Percentiles rank a stretch among this genome's conserved stretches.
Evolutionary conservation across 2,888 invertebrate genomes (phyloP).

Genomic region (Drosophila mettleri): DNA sequence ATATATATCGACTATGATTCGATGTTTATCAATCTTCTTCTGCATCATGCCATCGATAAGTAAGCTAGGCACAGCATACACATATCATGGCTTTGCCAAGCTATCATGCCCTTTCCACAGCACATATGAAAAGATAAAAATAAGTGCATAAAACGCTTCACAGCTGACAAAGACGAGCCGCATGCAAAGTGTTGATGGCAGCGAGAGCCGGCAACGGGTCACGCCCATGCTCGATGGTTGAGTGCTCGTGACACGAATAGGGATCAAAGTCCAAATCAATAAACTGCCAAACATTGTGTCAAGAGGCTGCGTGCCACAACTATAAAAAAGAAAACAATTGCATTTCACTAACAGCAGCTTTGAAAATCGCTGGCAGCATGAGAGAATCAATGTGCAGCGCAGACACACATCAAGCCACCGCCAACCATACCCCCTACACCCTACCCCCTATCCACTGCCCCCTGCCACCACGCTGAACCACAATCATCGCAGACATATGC

Average conservation of each 20-base stretch:
- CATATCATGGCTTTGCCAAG: background rate
- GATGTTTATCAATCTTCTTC: too few relatives aligned
- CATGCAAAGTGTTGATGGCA: background rate
- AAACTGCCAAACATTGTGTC: conserved; percentile 45
- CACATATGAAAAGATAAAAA: background rate
- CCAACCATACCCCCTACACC: too few relatives aligned
- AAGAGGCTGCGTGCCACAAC: conserved; percentile 32
- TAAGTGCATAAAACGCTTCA: conserved; percentile 4
- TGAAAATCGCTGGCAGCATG: conserved; percentile 24
- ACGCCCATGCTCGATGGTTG: conserved; percentile 18
- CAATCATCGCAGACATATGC: background rate
- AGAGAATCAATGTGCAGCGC: conserved; percentile 16
- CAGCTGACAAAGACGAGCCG: background rate
- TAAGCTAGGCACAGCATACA: background rate
- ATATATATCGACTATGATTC: too few relatives aligned
- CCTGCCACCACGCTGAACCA: background rate
- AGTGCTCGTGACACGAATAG: conserved; percentile 49
- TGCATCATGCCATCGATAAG: background rate
- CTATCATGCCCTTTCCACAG: background rate
- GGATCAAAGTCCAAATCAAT: conserved; percentile 44
- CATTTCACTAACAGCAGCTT: conserved; percentile 42
- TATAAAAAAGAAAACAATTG: conserved; percentile 46
- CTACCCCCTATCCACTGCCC: too few relatives aligned
- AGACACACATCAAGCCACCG: background rate
- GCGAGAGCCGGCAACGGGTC: background rate